phyloP scores from a whole-genome alignment of 2,113 vertebrate species.

The Neolamprologus cancellatus region DNA sequence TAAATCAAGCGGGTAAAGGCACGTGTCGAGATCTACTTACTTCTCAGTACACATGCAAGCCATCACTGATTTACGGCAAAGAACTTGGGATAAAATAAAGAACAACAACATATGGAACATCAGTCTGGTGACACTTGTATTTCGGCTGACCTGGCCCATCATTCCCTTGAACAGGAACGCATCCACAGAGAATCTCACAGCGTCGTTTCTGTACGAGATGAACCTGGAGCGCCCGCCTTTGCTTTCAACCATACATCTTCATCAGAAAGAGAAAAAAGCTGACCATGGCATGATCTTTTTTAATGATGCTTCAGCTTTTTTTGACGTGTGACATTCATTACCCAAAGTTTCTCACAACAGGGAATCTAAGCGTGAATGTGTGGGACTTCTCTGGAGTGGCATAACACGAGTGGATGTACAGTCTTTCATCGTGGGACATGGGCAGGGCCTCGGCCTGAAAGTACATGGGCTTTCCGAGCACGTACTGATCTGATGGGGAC shows the following conservation, averaged over 20 bases:
- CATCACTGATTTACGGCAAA: accelerated
- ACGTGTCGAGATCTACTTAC: background rate
- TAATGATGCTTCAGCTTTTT: background rate
- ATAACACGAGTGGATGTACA: slow-evolving; percentile 60
- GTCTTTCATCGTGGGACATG: slow-evolving; percentile 19
- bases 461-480: slow-evolving; percentile 60
- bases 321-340: background rate
- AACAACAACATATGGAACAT: accelerated
- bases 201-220: slow-evolving; percentile 34
- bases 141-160: slow-evolving; percentile 32
- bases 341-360: slow-evolving; percentile 65
- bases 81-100: background rate
- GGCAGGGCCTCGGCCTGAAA: slow-evolving; percentile 45
- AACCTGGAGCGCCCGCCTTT: slow-evolving; percentile 50
- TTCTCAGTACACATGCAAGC: background rate
- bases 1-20: background rate
- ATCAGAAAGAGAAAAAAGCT: background rate
- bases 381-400: slow-evolving; percentile 36
- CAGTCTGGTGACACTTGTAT: accelerated
- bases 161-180: slow-evolving; percentile 57
- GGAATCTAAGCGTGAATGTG: slow-evolving; percentile 31
- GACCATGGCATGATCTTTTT: accelerated
- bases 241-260: slow-evolving; percentile 65
- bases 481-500: background rate
- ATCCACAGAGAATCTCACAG: slow-evolving; percentile 63